Evolutionary conservation across 2,113 vertebrate species (phyloP).

Genomic region (Nycticorax nycticorax): DNA sequence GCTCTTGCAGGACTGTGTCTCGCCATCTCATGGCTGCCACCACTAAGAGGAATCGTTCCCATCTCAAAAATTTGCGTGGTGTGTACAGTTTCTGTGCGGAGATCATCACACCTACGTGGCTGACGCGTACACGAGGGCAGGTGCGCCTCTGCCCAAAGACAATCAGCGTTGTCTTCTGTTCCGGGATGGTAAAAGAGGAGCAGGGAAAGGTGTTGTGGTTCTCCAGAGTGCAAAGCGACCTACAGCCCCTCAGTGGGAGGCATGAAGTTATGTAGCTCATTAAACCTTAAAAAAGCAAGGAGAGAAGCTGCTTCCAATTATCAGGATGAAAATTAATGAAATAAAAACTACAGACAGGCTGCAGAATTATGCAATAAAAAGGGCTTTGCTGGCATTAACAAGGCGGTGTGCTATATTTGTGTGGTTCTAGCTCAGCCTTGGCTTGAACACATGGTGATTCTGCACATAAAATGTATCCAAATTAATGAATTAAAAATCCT

Average conservation of each 20-base stretch:
- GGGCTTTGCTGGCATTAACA: conserved; percentile 65
- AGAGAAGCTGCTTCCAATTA: conserved; percentile 81
- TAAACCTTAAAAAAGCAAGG: conserved; percentile 75
- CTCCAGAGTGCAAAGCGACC: conserved; percentile 57
- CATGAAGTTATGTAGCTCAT: conserved; percentile 74
- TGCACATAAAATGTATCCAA: conserved; percentile 71
- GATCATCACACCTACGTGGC: not conserved
- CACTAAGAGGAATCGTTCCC: not conserved
- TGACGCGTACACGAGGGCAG: not conserved
- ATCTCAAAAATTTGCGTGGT: not conserved
- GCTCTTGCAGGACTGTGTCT: fast-evolving
- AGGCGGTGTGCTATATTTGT: conserved; percentile 68
- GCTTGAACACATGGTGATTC: conserved; percentile 60
- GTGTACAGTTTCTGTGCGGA: not conserved
- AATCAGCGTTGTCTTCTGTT: not conserved
- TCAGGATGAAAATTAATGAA: conserved; percentile 79
- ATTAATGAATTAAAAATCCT: conserved; percentile 76
- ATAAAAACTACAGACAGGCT: conserved; percentile 69
- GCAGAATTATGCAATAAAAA: conserved; percentile 70
- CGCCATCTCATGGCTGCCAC: not conserved
- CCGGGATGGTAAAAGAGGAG: not conserved
- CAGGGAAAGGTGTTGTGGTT: conserved; percentile 10
- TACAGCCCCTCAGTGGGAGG: conserved; percentile 71
- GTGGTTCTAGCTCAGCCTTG: conserved; percentile 63
- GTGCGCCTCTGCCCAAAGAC: not conserved